Percentiles rank a stretch among this genome's conserved stretches.
Evolutionary conservation across 1,140 invertebrate species (phyloP).

Genomic region (Amphibalanus amphitrite): DNA sequence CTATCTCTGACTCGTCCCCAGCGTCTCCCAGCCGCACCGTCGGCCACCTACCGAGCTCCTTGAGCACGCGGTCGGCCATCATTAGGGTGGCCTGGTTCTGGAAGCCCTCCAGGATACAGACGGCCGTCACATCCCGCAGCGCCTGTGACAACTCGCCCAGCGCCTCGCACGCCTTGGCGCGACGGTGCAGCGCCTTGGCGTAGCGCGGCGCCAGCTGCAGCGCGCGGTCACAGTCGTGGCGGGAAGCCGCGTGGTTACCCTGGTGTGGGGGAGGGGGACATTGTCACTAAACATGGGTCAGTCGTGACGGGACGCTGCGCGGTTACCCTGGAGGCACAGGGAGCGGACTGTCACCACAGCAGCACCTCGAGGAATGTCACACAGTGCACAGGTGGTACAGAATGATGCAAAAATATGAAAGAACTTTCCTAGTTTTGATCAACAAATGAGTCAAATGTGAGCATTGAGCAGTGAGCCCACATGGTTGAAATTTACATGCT

Average conservation of each 20-base stretch:
- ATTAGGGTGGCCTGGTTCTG: constrained; percentile 53
- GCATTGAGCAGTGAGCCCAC: too few relatives aligned
- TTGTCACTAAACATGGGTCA: constrained; percentile 23
- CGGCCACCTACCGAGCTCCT: constrained; percentile 43
- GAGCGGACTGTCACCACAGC: too few relatives aligned
- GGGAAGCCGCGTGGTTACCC: constrained; percentile 65
- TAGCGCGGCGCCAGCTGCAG: constrained; percentile 72
- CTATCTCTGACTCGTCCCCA: too few relatives aligned
- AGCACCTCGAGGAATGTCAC: too few relatives aligned
- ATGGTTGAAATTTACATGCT: too few relatives aligned
- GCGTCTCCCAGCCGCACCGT: too few relatives aligned
- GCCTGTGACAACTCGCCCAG: constrained; percentile 55
- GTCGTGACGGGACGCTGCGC: constrained; percentile 64
- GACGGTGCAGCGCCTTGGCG: constrained; percentile 64
- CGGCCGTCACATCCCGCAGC: constrained; percentile 78
- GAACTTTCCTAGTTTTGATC: too few relatives aligned
- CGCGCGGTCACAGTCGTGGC: constrained; percentile 69
- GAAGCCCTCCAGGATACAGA: constrained; percentile 78
- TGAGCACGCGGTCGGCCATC: constrained; percentile 69
- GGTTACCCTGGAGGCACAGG: constrained; percentile 63
- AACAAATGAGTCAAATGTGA: too few relatives aligned
- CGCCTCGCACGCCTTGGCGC: constrained; percentile 65
- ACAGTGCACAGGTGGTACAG: too few relatives aligned
- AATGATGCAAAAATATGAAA: too few relatives aligned
- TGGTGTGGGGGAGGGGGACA: too few relatives aligned